Base-by-base conservation (phyloP, 1,140 invertebrate species). In the Pseudomyrmex dendroicus region DNA sequence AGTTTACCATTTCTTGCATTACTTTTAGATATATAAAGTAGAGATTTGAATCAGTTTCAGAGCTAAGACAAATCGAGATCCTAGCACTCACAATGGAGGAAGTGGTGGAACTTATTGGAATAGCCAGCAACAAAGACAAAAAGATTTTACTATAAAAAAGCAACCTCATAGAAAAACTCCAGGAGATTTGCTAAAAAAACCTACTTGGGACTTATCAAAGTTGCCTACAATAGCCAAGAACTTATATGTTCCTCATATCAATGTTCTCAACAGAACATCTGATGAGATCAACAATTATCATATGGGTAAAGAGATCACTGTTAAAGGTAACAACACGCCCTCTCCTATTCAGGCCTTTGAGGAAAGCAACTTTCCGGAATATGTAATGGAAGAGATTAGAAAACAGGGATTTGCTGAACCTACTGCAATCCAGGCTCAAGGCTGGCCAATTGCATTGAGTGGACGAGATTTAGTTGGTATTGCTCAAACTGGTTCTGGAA, bases 391-490 rank as follows among this genome's bases (percentile, higher is more conserved):
- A 59, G 96, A 97, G 86, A 97, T 98, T 73, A 95, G 96, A 85
- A 98, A 98, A 88, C 96, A 97, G 90, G 97, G 97, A 44, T 98
- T 97, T 94, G 94, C 95, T 84, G 96, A 97, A 87, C 98, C 98
- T 9, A 99, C 97, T 83, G 96, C 97, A 22, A 99, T 98, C 89
- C 97, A 98, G 93, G 96, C 97, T 56, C 97, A 98, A 93, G 97
- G 97, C 52, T 99, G 98, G 98, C 98, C 98, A 54, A 98, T 99
- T 90, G 98, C 98, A 87, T 94, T 99, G 2, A 97, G 96, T 92
- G 98, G 98, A 20, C 96, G 97, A 82, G 98, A 99, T 94, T 96
- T 99, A 95, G 98, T 98, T 68, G 98, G 98, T 25, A 99, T 99
- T 92, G 99, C 99, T 25, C 98, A 99, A 92, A 99, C 98, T 48